Conservation (phyloP, 1,140 invertebrate genomes). For the honey bee (Apis mellifera) region Amel_HAv3.1 CM009933.2:5893501-5894000, state of each 20-base stretch:
- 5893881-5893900: slow-evolving; percentile 69
- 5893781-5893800: slow-evolving; percentile 12
- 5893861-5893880: slow-evolving; percentile 55
- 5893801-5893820: slow-evolving; percentile 56
- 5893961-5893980: background rate
- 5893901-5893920: slow-evolving; percentile 69
- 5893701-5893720: background rate
- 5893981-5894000: slow-evolving; percentile 72
- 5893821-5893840: slow-evolving; percentile 21
- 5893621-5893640: background rate
- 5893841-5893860: slow-evolving; percentile 40
- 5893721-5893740: slow-evolving; percentile 7
- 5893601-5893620: background rate
- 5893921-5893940: background rate
- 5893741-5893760: background rate
- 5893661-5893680: slow-evolving; percentile 27
- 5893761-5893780: slow-evolving; percentile 58
- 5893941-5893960: background rate
- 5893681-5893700: slow-evolving; percentile 17
- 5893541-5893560: no score
- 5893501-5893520: no score
- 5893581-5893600: no score
- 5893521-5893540: no score
- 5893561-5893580: no score
- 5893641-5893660: slow-evolving; percentile 29